A percentile compares a stretch with the other conserved stretches of the same genome.
These are phyloP conservation scores for Eublepharis macularius DNA, from an alignment of 2,113 vertebrate genomes.

Conservation along the genomic window DNA sequence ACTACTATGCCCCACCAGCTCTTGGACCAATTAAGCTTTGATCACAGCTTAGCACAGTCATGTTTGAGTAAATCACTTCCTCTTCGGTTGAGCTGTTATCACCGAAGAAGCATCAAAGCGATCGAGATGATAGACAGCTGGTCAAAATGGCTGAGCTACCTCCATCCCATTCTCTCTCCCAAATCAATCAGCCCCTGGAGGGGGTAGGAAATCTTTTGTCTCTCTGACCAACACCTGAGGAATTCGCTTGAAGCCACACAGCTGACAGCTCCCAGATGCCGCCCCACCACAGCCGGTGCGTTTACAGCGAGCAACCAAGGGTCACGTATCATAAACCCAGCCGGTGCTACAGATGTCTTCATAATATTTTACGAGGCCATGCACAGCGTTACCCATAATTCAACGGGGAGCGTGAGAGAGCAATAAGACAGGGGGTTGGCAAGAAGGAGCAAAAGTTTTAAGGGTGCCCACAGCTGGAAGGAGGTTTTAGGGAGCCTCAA, in stretches of 20 bases:
- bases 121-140: not conserved
- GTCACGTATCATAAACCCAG: constrained; percentile 70
- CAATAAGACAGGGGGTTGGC: not conserved
- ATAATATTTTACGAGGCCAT: constrained; percentile 65
- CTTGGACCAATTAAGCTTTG: not conserved
- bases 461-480: not conserved
- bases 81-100: too few species aligned
- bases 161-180: not conserved
- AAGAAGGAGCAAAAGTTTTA: not conserved
- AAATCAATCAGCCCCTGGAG: not conserved
- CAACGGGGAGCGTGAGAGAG: constrained; percentile 36
- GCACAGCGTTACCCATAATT: constrained; percentile 53
- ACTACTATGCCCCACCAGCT: too few species aligned
- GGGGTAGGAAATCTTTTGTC: not conserved
- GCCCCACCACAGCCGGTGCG: not conserved
- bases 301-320: constrained; percentile 20
- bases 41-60: not conserved
- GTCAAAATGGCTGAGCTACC: not conserved
- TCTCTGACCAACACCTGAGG: constrained; percentile 10
- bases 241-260: constrained; percentile 20
- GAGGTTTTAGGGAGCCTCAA: not conserved
- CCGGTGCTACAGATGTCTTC: constrained; percentile 71
- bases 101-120: not conserved
- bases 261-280: constrained; percentile 15
- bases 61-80: not conserved